Conservation (phyloP, 2,888 invertebrate genomes). For the Hypomecis punctinalis region DNA sequence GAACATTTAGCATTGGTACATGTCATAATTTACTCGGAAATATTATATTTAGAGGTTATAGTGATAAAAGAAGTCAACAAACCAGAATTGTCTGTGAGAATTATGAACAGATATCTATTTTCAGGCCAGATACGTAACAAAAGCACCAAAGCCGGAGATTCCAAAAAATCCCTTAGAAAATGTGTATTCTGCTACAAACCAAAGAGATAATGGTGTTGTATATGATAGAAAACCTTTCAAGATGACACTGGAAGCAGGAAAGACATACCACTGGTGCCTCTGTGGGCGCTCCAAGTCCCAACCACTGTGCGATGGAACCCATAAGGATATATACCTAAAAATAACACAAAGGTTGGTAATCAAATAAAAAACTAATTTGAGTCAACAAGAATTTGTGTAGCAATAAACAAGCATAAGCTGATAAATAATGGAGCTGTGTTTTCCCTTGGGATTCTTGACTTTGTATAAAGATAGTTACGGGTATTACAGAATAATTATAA, state of each 20-base stretch:
- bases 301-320: slow-evolving; percentile 98
- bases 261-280: slow-evolving; percentile 95
- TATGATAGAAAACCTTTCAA: slow-evolving; percentile 97
- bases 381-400: too few species aligned
- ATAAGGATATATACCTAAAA: slow-evolving; percentile 90
- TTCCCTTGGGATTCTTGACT: too few species aligned
- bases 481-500: too few species aligned
- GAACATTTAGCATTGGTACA: slow-evolving; percentile 39
- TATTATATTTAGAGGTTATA: neutral
- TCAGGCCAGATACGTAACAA: slow-evolving; percentile 69
- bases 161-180: slow-evolving; percentile 88
- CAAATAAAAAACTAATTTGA: too few species aligned
- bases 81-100: neutral
- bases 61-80: neutral
- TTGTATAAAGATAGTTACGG: too few species aligned
- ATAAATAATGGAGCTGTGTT: too few species aligned
- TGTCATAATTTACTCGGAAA: slow-evolving; percentile 4
- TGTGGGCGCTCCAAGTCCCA: slow-evolving; percentile 97
- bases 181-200: slow-evolving; percentile 86
- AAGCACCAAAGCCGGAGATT: slow-evolving; percentile 81
- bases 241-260: slow-evolving; percentile 88
- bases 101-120: neutral
- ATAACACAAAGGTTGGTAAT: slow-evolving; percentile 86
- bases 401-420: too few species aligned
- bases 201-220: slow-evolving; percentile 89